Conservation (phyloP, 2,113 vertebrate species). For the Ranitomeya variabilis region DNA sequence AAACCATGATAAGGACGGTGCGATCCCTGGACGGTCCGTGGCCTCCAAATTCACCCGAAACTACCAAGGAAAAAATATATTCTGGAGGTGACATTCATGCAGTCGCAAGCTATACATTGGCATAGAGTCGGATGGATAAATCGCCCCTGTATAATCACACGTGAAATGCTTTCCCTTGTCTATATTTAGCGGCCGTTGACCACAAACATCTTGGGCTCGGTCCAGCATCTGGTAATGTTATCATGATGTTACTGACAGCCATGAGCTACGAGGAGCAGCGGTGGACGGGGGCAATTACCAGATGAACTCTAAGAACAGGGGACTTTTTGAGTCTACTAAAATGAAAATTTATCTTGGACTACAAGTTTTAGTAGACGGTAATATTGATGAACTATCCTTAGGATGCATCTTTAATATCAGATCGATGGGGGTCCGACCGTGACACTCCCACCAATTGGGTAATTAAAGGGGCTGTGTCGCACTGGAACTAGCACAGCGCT, state of each 20-base stretch:
- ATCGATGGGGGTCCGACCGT: too few species aligned
- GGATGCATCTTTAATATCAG: too few species aligned
- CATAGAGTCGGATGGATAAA: not conserved
- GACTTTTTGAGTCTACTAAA: not conserved
- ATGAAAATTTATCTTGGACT: too few species aligned
- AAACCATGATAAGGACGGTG: not conserved
- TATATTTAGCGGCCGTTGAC: not conserved
- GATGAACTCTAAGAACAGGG: too few species aligned
- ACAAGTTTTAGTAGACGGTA: too few species aligned
- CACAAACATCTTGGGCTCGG: not conserved
- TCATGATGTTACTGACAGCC: not conserved
- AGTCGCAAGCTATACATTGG: not conserved
- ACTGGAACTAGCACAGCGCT: too few species aligned
- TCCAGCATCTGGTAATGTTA: conserved; percentile 5
- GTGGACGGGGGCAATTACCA: not conserved
- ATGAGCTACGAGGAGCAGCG: not conserved
- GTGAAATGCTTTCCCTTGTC: not conserved
- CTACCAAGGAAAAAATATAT: not conserved
- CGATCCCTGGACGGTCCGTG: too few species aligned
- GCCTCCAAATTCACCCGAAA: not conserved
- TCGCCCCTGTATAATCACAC: not conserved
- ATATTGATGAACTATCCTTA: too few species aligned
- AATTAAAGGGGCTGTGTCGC: too few species aligned
- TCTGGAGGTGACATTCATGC: not conserved
- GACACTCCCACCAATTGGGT: too few species aligned